These are phyloP conservation scores for Cantharis nigra DNA, from an alignment of 2,888 invertebrate genomes.

Conservation along the genomic window DNA sequence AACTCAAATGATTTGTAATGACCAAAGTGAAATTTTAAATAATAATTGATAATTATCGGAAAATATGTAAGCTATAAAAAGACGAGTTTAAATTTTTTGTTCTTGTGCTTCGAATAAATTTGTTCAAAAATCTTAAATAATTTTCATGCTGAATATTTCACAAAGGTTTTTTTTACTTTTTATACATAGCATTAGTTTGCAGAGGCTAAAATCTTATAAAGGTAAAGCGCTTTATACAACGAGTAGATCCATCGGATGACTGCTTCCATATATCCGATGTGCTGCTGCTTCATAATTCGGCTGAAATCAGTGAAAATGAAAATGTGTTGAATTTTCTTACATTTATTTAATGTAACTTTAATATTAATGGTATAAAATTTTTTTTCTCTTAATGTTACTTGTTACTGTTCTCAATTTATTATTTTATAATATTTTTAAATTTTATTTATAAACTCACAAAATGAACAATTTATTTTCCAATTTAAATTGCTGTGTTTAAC, in stretches of 20 bases:
- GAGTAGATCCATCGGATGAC: conserved; percentile 19
- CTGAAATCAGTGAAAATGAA: conserved; percentile 18
- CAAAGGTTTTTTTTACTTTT: not conserved
- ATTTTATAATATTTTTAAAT: too few relatives aligned
- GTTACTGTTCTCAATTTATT: too few relatives aligned
- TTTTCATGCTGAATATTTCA: not conserved
- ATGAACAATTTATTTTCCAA: not conserved
- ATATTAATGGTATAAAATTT: not conserved
- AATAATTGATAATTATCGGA: not conserved
- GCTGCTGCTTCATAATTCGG: conserved; percentile 25
- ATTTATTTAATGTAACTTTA: not conserved
- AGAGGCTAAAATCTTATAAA: conserved; percentile 10
- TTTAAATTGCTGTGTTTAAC: not conserved
- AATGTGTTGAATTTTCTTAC: conserved; percentile 15
- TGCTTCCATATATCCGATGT: conserved; percentile 12
- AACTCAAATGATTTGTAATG: not conserved
- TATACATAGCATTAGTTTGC: not conserved
- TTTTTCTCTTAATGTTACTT: not conserved
- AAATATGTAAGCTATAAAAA: not conserved
- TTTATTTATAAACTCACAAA: not conserved
- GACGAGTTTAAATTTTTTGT: not conserved
- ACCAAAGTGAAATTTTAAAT: not conserved
- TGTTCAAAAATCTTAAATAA: not conserved
- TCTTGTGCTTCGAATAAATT: not conserved
- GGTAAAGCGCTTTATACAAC: conserved; percentile 13